Base-by-base conservation (phyloP, 2,888 invertebrate genomes). In the Volucella zonaria region DNA sequence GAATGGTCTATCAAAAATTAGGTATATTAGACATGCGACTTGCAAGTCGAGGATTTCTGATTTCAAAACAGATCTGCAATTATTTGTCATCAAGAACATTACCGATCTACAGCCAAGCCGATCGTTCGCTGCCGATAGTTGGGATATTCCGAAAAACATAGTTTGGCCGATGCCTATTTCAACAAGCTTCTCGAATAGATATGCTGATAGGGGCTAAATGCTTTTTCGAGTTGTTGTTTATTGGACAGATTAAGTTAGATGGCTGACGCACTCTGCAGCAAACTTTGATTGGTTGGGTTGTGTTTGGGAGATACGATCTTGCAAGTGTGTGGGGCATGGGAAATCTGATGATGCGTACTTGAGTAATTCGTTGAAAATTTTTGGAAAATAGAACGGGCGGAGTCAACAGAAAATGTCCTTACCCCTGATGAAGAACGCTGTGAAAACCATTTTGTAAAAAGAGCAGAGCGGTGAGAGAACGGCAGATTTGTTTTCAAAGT, bases 181-280 rank as follows among this genome's bases (percentile, higher is more conserved):
- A 18, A 18, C 18, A 18, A 18, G 42, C 58, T 15, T 9, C 15
- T 0, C 15, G 4, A 8, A 58, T 56, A 12, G 38, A 56, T 56
- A 3, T 38, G 31, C 23, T 42, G 14, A 58, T 58, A 58, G 42
- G 58, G 42, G 42, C 9, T 18, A 3, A 4, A 23, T 23, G 3
- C 23, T 23, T 23, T 23, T 23, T 23, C 3, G 3, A 23, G 23
- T 15, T 42, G 49, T 47, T 31, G 64, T 58, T 49, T 47, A 59
- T 54, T 54, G 79, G 38, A n/a, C 82, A 18, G 52, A 42, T 58
- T 15, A 42, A 42, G 10, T 15, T 58, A 42, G 58, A 58, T 0
- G 58, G 58, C 0, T 8, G 3, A 11, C 4, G 42, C 8, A 40
- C 11, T 9, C 10, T 58, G 1, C 58, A 58, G 11, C 14, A 58